Conservation (phyloP, 2,888 invertebrate genomes). For the Abscondita cerata region DNA sequence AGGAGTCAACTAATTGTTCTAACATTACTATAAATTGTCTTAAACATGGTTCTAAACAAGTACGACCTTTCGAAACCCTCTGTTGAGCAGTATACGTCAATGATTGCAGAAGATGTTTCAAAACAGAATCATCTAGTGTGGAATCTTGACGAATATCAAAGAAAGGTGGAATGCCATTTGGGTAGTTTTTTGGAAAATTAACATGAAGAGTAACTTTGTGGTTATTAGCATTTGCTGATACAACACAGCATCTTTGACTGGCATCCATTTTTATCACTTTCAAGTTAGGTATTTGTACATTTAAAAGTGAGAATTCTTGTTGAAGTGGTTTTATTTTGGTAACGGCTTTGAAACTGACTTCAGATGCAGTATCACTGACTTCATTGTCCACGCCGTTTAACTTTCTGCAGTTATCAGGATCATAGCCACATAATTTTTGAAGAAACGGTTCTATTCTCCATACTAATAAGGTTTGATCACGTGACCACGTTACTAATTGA, state of each 20-base stretch:
- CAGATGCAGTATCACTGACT: conserved; percentile 18
- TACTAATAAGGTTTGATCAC: conserved; percentile 89
- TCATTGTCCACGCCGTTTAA: conserved; percentile 20
- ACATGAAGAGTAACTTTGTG: conserved; percentile 25
- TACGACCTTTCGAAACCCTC: conserved; percentile 82
- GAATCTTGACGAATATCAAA: conserved; percentile 74
- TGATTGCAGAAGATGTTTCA: conserved; percentile 78
- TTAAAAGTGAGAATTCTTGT: conserved; percentile 79
- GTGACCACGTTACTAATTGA: conserved; percentile 93
- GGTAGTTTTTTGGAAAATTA: conserved; percentile 77
- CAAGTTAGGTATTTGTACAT: conserved; percentile 77
- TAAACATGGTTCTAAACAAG: conserved; percentile 88
- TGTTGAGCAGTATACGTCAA: conserved; percentile 82
- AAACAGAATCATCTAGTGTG: conserved; percentile 68
- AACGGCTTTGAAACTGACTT: conserved; percentile 40
- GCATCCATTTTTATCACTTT: conserved; percentile 64
- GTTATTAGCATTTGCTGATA: conserved; percentile 62
- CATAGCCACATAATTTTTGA: conserved; percentile 80
- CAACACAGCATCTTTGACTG: conserved; percentile 64
- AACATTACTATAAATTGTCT: conserved; percentile 71
- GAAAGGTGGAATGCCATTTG: conserved; percentile 69
- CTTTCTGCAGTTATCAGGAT: conserved; percentile 60
- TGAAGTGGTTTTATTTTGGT: conserved; percentile 68
- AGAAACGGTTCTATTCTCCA: conserved; percentile 89
- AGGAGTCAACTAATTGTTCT: conserved; percentile 66